A percentile compares a stretch with the other conserved stretches of the same genome.
These are phyloP conservation scores for Vulpes lagopus DNA, from an alignment of 2,113 vertebrate species.

Conservation along the genomic window DNA sequence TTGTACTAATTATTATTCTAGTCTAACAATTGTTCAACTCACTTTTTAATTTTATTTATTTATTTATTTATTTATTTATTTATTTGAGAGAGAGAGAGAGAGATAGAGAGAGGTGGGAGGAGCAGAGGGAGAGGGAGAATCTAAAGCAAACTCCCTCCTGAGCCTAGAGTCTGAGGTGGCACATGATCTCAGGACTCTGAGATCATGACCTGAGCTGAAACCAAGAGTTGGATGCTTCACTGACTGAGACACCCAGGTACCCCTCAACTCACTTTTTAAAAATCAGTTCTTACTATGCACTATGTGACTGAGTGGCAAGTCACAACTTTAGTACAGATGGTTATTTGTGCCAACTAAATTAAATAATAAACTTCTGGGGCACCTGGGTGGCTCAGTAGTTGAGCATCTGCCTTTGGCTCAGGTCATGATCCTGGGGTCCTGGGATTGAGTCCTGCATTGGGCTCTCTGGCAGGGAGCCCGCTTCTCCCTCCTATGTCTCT, in stretches of 20 bases:
- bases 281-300: neutral
- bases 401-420: too few relatives aligned
- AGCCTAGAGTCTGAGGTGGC: neutral
- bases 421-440: too few relatives aligned
- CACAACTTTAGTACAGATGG: neutral
- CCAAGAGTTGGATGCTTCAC: neutral
- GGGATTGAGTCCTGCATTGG: too few relatives aligned
- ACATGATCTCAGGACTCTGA: fast-evolving
- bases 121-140: neutral
- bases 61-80: neutral
- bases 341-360: neutral
- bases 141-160: neutral
- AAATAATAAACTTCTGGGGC: neutral
- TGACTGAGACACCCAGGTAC: neutral
- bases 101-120: neutral
- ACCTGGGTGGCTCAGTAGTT: too few relatives aligned
- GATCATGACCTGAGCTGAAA: neutral
- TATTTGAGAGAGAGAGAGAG: too few relatives aligned
- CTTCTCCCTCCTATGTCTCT: too few relatives aligned
- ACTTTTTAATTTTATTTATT: neutral
- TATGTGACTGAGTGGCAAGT: neutral
- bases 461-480: too few relatives aligned
- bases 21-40: neutral
- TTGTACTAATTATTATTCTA: neutral
- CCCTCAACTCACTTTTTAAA: neutral